Evolutionary conservation across 1,140 invertebrate genomes (phyloP), one percentile per base, ranked within the genome.

Genomic region (Coelopa frigida): DNA sequence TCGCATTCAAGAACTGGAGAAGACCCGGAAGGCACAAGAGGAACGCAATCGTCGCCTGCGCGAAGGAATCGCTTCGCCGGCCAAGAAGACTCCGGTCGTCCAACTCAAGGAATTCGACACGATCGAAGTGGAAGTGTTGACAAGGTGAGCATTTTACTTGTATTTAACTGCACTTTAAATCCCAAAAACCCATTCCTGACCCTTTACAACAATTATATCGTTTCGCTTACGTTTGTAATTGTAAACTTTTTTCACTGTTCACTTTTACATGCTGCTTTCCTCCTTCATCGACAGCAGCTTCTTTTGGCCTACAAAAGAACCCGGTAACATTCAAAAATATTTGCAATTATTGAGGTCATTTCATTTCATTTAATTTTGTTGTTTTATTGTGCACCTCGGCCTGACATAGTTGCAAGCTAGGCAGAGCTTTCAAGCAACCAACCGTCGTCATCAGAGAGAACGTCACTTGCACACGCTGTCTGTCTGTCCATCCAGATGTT

Each of bases 111-210:
- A 80, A 56, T 86, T 87, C 55, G 77, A 82, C 44, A 77, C 77
- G 17, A 82, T 87, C 60, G 75, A 87, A 62, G 64, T 87, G 54
- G 82, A 85, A 73, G 74, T 87, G 54, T 76, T 81, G 38, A 62
- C 75, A 43, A 87, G 83, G 82, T 84, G 64, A 68, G 56, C n/a
- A n/a, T n/a, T n/a, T n/a, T n/a, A n/a, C n/a, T n/a, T n/a, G n/a
- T n/a, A n/a, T n/a, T n/a, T n/a, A n/a, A n/a, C n/a, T n/a, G n/a
- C n/a, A n/a, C n/a, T n/a, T n/a, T n/a, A n/a, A n/a, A n/a, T n/a
- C n/a, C n/a, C n/a, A n/a, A n/a, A n/a, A n/a, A n/a, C n/a, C n/a
- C n/a, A n/a, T n/a, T n/a, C n/a, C n/a, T n/a, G n/a, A n/a, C n/a
- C n/a, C n/a, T n/a, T n/a, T n/a, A n/a, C n/a, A n/a, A n/a, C n/a